Evolutionary conservation across 2,113 vertebrate species (phyloP), one percentile per base, ranked within the genome.

Genomic region (Promerops cafer): DNA sequence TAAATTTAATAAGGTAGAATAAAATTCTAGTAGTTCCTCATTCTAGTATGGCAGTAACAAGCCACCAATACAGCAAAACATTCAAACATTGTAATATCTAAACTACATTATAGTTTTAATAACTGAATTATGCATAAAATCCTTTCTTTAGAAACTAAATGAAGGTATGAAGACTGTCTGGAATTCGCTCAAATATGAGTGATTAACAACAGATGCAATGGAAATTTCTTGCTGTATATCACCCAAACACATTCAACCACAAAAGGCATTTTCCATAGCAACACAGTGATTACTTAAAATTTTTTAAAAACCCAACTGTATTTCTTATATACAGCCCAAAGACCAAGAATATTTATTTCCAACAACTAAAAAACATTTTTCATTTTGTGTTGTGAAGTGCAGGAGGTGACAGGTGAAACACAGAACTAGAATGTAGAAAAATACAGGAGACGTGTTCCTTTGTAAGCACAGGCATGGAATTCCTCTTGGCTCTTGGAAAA

Each of bases 251-350:
- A 54, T 68, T 28, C 15, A 31, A 39, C 13, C 16, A 61, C 24
- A 61, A 15, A 68, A 68, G 9, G n/a, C 0, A 0, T 52, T 53
- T 89, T 76, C 27, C 33, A 28, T 15, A 65, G 33, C 66, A 90
- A 64, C 1, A 3, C 14, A 74, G 4, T 21, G 15, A 72, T 40
- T 0, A 1, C 40, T 40, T 26, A 65, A 57, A 54, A 24, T 23
- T 54, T 31, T 27, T 26, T 13, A 4, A 61, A 40, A 65, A 1
- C 0, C 4, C 4, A 16, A 3, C 3, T 52, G 1, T 59, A 16
- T 83, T 50, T 90, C 9, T 45, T 80, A 33, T 40, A n/a, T 45
- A 30, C 14, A 65, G 31, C 20, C 21, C 33, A 59, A 89, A 80
- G 40, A 60, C 7, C 26, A 56, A 71, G 13, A 40, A 45, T n/a